Base-by-base conservation (phyloP, 2,113 vertebrate genomes). In the Numenius arquata region DNA sequence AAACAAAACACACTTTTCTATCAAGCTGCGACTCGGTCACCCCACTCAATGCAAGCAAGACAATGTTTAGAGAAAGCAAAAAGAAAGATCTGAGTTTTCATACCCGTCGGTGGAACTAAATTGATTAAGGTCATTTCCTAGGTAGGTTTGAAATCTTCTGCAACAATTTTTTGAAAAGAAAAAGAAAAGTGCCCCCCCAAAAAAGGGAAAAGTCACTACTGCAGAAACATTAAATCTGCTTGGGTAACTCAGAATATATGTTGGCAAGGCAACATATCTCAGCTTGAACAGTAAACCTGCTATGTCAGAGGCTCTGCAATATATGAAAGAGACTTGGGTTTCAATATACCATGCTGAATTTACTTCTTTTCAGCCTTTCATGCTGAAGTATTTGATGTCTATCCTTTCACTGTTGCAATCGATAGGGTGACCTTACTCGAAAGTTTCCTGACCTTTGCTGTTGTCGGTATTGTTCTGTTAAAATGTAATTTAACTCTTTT, bases 211-310 rank as follows among this genome's bases (percentile, higher is more conserved):
- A 94, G 90, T 90, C 92, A 91, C 82, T 86, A 76, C 81, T 63
- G 94, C 95, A 94, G 92, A 97, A 97, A 91, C 95, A 97, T 97
- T 97, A 96, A 91, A 95, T 97, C 92, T 97, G 97, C 96, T 96
- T 97, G 95, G 96, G 71, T 97, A 96, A 95, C 93, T 97, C 96
- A 95, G 97, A 97, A 97, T 97, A 47, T 97, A 89, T 97, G 95
- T 97, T 97, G 97, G 97, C 97, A 97, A 96, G 96, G 96, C 95
- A 97, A 97, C 97, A 95, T 94, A 95, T 92, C 91, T 90, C 88
- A 92, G 90, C 92, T 97, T 96, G 96, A 97, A 95, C 96, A 95
- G 96, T 94, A 97, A 97, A 97, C 91, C 95, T 95, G 97, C 93
- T 97, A 96, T 94, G 94, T 96, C 95, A 95, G 89, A 94, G 90